Percentiles rank a stretch among this genome's conserved stretches.
These are phyloP conservation scores for Tokudaia muenninki DNA, from an alignment of 2,797 vertebrate species.

Conservation along the genomic window DNA sequence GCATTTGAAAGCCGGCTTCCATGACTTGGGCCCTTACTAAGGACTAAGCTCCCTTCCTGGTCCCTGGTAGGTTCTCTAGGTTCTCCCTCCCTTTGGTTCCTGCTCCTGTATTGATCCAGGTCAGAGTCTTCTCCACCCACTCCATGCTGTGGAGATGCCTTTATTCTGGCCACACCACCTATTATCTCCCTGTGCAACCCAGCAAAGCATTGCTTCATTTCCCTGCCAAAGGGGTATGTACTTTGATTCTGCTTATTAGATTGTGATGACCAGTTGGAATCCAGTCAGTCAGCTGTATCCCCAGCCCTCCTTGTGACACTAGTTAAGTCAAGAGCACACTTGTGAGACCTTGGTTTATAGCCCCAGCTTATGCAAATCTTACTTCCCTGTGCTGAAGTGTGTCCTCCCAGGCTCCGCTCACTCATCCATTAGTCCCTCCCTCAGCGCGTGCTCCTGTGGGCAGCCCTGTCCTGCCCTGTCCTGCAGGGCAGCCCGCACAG, in stretches of 20 bases:
- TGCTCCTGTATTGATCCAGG: neutral
- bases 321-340: neutral
- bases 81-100: conserved; percentile 3
- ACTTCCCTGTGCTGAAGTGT: conserved; percentile 38
- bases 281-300: neutral
- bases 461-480: neutral
- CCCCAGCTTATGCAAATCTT: neutral
- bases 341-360: neutral
- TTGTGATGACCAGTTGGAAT: neutral
- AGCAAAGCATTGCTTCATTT: neutral
- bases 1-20: neutral
- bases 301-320: neutral
- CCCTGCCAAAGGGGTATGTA: neutral
- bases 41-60: neutral
- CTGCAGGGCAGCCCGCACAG: neutral
- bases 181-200: neutral
- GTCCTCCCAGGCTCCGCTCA: neutral
- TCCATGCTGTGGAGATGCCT: neutral
- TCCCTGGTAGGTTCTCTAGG: neutral
- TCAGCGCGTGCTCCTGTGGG: neutral
- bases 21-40: neutral
- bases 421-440: neutral
- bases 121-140: neutral
- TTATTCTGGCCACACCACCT: neutral
- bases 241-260: conserved; percentile 20